phyloP scores from a whole-genome alignment of 2,113 vertebrate genomes.

The Silurus glanis region DNA sequence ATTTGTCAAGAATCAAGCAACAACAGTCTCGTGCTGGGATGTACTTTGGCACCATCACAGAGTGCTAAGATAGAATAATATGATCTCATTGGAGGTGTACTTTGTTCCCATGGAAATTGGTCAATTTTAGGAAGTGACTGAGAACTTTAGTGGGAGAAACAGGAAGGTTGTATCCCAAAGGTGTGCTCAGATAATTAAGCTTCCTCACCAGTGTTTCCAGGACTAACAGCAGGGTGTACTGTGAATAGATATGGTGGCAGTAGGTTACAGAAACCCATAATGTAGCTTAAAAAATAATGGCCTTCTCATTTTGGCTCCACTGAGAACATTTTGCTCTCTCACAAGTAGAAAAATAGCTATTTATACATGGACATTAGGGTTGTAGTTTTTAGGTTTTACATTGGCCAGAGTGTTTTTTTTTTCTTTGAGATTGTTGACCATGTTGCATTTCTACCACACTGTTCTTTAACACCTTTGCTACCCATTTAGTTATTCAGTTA shows the following conservation, averaged over 20 bases:
- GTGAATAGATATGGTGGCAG: constrained; percentile 72
- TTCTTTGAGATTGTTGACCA: background rate
- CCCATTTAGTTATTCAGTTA: background rate
- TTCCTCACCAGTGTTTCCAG: constrained; percentile 71
- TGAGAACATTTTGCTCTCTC: background rate
- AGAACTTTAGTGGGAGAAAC: constrained; percentile 75
- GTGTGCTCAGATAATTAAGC: constrained; percentile 78
- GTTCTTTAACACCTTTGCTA: background rate
- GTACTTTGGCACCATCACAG: constrained; percentile 88
- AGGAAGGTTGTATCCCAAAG: constrained; percentile 72
- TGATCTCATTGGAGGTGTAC: constrained; percentile 85
- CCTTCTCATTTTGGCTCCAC: constrained; percentile 55
- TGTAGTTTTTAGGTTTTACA: background rate
- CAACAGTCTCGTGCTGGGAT: constrained; percentile 82
- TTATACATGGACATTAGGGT: constrained; percentile 8
- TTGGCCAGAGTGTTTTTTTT: background rate
- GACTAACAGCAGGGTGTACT: constrained; percentile 77
- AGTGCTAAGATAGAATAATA: constrained; percentile 82
- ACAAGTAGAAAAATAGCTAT: background rate
- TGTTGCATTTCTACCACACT: background rate
- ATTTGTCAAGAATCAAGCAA: constrained; percentile 79
- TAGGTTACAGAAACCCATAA: constrained; percentile 73
- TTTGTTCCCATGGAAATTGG: constrained; percentile 83
- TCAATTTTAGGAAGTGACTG: constrained; percentile 75
- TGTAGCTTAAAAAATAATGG: constrained; percentile 51